Evolutionary conservation across 1,140 invertebrate species (phyloP).

Genomic region (Acromyrmex heyeri): DNA sequence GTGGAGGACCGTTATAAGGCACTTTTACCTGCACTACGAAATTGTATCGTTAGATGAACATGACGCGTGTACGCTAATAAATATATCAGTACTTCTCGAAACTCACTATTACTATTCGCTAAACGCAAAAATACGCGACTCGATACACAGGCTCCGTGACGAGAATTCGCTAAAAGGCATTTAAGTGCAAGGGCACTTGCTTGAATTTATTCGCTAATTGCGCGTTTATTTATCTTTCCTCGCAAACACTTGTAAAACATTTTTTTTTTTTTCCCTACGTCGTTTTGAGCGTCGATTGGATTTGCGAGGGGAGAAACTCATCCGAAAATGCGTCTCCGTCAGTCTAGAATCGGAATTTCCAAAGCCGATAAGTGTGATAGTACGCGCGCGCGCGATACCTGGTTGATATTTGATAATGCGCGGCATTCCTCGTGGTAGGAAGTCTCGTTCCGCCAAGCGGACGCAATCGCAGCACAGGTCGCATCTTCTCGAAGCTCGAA

Average conservation of each 20-base stretch:
- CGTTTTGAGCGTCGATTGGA: slow-evolving; percentile 47
- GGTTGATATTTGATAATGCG: slow-evolving; percentile 4
- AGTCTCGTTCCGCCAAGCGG: slow-evolving; percentile 9
- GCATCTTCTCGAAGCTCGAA: slow-evolving; percentile 60
- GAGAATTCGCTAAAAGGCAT: slow-evolving; percentile 61
- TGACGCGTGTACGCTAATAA: slow-evolving; percentile 47
- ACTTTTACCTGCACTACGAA: slow-evolving; percentile 71
- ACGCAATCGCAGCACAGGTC: slow-evolving; percentile 10
- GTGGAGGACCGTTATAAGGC: slow-evolving; percentile 71
- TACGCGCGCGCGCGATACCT: background rate
- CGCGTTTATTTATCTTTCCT: slow-evolving; percentile 16
- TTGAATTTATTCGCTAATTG: slow-evolving; percentile 50
- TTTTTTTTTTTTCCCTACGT: slow-evolving; percentile 12
- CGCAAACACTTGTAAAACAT: slow-evolving; percentile 52
- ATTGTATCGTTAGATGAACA: slow-evolving; percentile 55
- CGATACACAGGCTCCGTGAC: slow-evolving; percentile 23
- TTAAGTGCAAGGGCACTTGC: slow-evolving; percentile 61
- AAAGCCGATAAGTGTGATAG: slow-evolving; percentile 5
- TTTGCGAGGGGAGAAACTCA: slow-evolving; percentile 1
- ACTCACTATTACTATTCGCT: slow-evolving; percentile 44
- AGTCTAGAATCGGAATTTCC: slow-evolving; percentile 18
- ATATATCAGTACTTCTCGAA: slow-evolving; percentile 41
- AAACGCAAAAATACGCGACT: slow-evolving; percentile 28
- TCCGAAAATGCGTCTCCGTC: background rate
- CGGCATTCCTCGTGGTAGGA: slow-evolving; percentile 7